A percentile compares a stretch with the other conserved stretches of the same genome.
Evolutionary conservation across 1,140 invertebrate species (phyloP).

Genomic region (Drosophila takahashii): DNA sequence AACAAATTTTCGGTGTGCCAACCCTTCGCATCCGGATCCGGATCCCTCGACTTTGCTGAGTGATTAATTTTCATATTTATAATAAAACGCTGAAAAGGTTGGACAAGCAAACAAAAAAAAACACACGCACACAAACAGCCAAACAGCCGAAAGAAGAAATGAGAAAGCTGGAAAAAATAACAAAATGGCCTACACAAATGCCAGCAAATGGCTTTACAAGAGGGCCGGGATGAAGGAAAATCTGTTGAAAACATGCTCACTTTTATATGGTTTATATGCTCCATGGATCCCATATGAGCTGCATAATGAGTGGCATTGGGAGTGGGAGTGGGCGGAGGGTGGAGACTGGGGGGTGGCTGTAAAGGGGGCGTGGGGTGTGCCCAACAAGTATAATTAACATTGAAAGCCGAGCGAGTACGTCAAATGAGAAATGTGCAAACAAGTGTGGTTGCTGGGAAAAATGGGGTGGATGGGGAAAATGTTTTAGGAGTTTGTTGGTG

Average conservation of each 20-base stretch:
- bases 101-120: conserved; percentile 21
- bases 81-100: conserved; percentile 60
- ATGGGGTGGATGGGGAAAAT: background rate
- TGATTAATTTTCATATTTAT: conserved; percentile 82
- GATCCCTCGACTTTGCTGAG: conserved; percentile 34
- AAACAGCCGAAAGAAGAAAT: conserved; percentile 9
- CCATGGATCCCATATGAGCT: conserved; percentile 60
- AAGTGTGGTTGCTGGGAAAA: conserved; percentile 17
- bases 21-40: background rate
- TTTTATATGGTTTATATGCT: conserved; percentile 71
- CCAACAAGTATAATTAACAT: conserved; percentile 76
- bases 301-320: conserved; percentile 55
- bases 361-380: conserved; percentile 28
- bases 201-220: conserved; percentile 57
- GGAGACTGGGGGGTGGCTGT: background rate
- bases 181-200: conserved; percentile 55
- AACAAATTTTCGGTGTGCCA: conserved; percentile 60
- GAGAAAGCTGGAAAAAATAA: conserved; percentile 36
- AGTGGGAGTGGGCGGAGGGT: background rate
- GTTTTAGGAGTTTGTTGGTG: conserved; percentile 1
- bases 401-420: conserved; percentile 55
- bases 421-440: conserved; percentile 72
- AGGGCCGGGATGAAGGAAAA: conserved; percentile 34
- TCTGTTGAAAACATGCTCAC: conserved; percentile 62
- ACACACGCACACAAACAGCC: background rate